phyloP scores from a whole-genome alignment of 1,140 invertebrate species.

The Caerostris darwini region DNA sequence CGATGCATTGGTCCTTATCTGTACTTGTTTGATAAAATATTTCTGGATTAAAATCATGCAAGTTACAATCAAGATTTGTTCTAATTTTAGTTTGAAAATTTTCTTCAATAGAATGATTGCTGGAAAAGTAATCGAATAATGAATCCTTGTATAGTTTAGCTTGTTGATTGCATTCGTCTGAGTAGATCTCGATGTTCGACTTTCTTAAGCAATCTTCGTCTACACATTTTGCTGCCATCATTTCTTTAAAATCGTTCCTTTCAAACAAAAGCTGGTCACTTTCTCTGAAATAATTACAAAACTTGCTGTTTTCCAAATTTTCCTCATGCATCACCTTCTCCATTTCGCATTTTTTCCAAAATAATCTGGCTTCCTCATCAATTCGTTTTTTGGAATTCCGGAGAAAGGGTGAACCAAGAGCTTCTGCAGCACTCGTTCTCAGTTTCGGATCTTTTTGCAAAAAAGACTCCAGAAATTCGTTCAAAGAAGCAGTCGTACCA shows the following conservation, averaged over 20 bases:
- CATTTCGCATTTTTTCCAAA: conserved; percentile 30
- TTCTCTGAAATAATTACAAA: too few species aligned
- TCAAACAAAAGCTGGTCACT: background rate
- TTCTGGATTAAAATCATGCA: background rate
- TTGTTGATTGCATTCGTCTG: too few species aligned
- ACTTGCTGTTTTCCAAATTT: background rate
- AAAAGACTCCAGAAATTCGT: conserved; percentile 11
- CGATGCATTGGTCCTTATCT: background rate
- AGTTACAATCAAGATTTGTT: background rate
- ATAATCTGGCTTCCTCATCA: background rate
- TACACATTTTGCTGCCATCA: too few species aligned
- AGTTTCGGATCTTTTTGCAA: background rate
- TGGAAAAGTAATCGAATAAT: background rate
- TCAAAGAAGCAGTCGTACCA: background rate
- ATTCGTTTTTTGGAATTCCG: background rate
- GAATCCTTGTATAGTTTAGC: too few species aligned
- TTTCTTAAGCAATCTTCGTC: too few species aligned
- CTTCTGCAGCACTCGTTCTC: background rate
- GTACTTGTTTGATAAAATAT: background rate
- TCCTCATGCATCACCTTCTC: background rate
- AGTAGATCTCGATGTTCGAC: background rate
- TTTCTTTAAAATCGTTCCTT: background rate
- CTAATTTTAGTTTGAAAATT: too few species aligned
- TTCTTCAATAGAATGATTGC: background rate
- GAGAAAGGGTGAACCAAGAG: background rate